phyloP scores from a whole-genome alignment of 2,113 vertebrate genomes.

The Nothobranchius furzeri region DNA sequence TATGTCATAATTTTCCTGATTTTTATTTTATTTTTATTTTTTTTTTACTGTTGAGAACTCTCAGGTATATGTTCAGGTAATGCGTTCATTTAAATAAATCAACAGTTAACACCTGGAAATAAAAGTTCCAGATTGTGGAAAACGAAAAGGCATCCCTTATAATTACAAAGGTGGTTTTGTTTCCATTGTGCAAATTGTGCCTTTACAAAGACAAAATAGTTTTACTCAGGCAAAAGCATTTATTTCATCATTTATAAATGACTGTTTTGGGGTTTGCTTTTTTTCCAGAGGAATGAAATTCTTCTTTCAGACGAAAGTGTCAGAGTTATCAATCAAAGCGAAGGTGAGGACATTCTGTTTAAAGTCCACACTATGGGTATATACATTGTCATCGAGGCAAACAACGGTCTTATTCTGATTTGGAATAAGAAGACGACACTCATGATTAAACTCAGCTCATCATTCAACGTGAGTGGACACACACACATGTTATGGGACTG shows the following conservation, averaged over 20 bases:
- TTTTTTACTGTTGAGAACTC: no score
- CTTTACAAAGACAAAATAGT: no score
- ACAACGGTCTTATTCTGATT: slow-evolving; percentile 81
- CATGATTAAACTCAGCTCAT: slow-evolving; percentile 83
- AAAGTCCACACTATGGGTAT: slow-evolving; percentile 85
- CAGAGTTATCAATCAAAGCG: slow-evolving; percentile 73
- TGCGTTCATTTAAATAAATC: not conserved
- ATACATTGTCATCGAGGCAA: slow-evolving; percentile 87
- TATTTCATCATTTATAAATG: no score
- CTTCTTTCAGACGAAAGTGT: slow-evolving; percentile 80
- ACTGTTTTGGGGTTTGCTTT: not conserved
- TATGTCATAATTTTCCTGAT: no score
- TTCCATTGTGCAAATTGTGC: no score
- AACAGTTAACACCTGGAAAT: not conserved
- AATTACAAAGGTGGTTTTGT: not conserved
- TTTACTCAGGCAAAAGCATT: no score
- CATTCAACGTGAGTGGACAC: slow-evolving; percentile 81
- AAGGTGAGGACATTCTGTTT: slow-evolving; percentile 77
- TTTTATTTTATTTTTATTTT: no score
- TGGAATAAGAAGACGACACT: slow-evolving; percentile 92
- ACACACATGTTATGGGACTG: not conserved
- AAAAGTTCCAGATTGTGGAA: not conserved
- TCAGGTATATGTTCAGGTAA: no score
- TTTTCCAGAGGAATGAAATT: slow-evolving; percentile 83
- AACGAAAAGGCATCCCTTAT: not conserved